Conservation (phyloP, 2,797 vertebrate species). For the Hemitrygon akajei region DNA sequence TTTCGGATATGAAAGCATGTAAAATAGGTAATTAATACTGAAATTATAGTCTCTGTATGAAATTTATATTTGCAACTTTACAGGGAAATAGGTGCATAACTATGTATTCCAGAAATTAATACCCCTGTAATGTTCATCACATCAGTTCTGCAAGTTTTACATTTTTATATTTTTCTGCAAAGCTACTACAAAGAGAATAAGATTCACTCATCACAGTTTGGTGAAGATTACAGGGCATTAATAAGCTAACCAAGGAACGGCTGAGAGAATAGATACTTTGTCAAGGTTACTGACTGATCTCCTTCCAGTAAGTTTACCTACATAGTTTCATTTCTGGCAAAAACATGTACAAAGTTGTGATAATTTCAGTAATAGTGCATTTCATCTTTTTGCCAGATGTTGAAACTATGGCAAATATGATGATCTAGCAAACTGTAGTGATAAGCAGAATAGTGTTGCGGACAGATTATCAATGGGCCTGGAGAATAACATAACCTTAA, state of each 20-base stretch:
- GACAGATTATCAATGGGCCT: background rate
- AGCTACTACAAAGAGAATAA: background rate
- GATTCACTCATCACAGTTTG: background rate
- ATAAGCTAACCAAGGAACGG: background rate
- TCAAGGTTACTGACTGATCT: conserved; percentile 22
- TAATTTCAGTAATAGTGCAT: background rate
- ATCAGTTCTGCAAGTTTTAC: background rate
- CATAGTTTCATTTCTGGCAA: background rate
- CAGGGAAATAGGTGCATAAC: too few species aligned
- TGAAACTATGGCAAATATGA: background rate
- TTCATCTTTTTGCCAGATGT: background rate
- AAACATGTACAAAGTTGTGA: background rate
- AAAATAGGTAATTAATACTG: background rate
- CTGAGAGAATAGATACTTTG: background rate
- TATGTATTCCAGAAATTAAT: background rate
- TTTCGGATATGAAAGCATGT: background rate
- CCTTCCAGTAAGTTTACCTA: conserved; percentile 11
- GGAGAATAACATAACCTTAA: background rate
- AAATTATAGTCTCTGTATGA: background rate
- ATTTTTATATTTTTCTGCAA: conserved; percentile 6
- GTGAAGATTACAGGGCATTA: conserved; percentile 20
- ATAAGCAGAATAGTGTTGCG: background rate
- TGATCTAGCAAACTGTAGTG: background rate
- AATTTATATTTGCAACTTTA: background rate
- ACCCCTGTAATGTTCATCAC: background rate